Evolutionary conservation across 1,140 invertebrate genomes (phyloP).

Genomic region (Brachystomella parvula): DNA sequence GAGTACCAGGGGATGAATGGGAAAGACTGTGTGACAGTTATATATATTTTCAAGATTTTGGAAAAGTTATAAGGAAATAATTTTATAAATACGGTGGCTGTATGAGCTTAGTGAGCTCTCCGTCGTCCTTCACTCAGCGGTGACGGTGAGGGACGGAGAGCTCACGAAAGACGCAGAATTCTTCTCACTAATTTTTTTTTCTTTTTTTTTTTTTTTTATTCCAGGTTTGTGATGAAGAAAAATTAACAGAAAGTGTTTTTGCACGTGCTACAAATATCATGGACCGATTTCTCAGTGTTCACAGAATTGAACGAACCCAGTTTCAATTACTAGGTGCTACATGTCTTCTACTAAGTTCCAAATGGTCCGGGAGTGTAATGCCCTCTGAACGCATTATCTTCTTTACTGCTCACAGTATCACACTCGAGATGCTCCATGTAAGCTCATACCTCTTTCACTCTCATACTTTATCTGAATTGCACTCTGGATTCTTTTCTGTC

Average conservation of each 20-base stretch:
- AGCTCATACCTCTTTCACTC: too few relatives aligned
- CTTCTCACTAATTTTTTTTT: background rate
- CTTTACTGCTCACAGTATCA: constrained; percentile 87
- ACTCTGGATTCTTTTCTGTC: too few relatives aligned
- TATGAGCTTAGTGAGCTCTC: background rate
- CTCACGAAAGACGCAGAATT: too few relatives aligned
- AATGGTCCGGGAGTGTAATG: constrained; percentile 49
- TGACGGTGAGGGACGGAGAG: too few relatives aligned
- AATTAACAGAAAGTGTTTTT: constrained; percentile 85
- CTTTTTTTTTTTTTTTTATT: constrained; percentile 40
- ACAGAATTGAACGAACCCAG: constrained; percentile 67
- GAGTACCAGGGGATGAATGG: background rate
- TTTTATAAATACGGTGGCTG: background rate
- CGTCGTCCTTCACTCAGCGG: too few relatives aligned
- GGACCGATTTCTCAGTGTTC: constrained; percentile 78
- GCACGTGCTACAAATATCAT: constrained; percentile 82
- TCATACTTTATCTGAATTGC: too few relatives aligned
- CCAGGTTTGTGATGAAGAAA: constrained; percentile 85
- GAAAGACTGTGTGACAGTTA: background rate
- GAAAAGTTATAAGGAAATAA: background rate
- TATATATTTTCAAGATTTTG: background rate
- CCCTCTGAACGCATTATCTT: constrained; percentile 73
- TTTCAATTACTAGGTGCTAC: constrained; percentile 81
- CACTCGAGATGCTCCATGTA: constrained; percentile 72
- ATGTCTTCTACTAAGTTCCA: constrained; percentile 82